Conservation (phyloP, 1,140 invertebrate species). For the Panonychus citri region DNA sequence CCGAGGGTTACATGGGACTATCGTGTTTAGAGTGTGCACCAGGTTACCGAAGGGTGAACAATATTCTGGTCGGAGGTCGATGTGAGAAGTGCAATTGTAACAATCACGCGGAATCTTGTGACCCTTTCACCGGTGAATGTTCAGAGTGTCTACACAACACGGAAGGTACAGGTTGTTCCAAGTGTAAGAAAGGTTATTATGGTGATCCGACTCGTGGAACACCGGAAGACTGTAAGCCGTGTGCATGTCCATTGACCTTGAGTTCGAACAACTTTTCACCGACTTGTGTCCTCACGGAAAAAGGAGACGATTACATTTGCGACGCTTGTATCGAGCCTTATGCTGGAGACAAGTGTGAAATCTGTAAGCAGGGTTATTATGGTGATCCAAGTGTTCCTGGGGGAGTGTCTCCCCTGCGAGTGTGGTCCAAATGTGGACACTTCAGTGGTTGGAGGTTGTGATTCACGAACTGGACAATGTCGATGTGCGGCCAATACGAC, state of each 20-base stretch:
- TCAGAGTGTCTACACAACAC: slow-evolving; percentile 49
- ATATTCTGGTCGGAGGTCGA: slow-evolving; percentile 28
- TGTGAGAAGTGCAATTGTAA: slow-evolving; percentile 76
- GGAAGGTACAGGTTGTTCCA: slow-evolving; percentile 47
- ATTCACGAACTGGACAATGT: slow-evolving; percentile 44
- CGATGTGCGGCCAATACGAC: slow-evolving; percentile 58
- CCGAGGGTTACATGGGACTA: slow-evolving; percentile 40
- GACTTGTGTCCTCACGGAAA: slow-evolving; percentile 33
- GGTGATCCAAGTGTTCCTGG: slow-evolving; percentile 49
- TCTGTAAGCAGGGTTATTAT: slow-evolving; percentile 65
- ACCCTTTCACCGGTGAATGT: slow-evolving; percentile 50
- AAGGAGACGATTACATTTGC: neutral
- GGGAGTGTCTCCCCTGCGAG: slow-evolving; percentile 47
- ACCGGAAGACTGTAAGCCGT: slow-evolving; percentile 50
- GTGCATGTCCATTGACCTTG: slow-evolving; percentile 54
- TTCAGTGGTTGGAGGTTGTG: slow-evolving; percentile 23
- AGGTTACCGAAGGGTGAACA: slow-evolving; percentile 50
- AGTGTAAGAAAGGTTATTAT: slow-evolving; percentile 68
- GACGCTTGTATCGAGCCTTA: slow-evolving; percentile 63
- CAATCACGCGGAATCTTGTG: slow-evolving; percentile 57
- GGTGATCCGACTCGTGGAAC: slow-evolving; percentile 55
- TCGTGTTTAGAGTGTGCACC: slow-evolving; percentile 61
- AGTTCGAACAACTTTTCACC: slow-evolving; percentile 65
- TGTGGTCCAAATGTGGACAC: slow-evolving; percentile 41
- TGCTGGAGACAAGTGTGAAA: slow-evolving; percentile 71